Percentiles rank a stretch among this genome's conserved stretches.
Evolutionary conservation across 2,113 vertebrate genomes (phyloP).

Genomic region (Marmota monax): DNA sequence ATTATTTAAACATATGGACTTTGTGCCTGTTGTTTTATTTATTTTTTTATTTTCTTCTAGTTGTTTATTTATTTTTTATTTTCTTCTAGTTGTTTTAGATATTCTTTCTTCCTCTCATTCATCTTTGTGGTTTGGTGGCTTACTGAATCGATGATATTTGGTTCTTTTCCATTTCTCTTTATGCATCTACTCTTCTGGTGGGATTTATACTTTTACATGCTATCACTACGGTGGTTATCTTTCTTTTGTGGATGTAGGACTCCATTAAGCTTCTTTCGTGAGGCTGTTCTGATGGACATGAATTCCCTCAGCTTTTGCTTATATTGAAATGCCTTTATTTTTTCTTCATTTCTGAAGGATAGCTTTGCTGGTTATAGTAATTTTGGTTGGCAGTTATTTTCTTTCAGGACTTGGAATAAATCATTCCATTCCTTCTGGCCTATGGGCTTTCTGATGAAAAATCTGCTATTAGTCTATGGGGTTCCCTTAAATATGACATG

Average conservation of each 20-base stretch:
- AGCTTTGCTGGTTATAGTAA: neutral
- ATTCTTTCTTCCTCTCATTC: neutral
- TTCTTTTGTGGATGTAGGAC: neutral
- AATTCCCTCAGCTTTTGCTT: neutral
- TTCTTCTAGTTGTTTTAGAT: neutral
- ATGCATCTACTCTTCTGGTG: neutral
- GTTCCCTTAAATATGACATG: neutral
- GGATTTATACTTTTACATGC: neutral
- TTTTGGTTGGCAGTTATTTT: too few species aligned
- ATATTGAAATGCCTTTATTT: neutral
- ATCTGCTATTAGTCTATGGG: neutral
- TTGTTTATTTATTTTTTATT: neutral
- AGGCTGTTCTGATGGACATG: neutral
- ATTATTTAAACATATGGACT: neutral
- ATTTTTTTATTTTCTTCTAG: neutral
- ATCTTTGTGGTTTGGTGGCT: neutral
- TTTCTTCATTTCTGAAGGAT: neutral
- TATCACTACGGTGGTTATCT: neutral
- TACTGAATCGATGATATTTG: neutral
- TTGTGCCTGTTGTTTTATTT: neutral
- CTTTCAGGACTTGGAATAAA: neutral
- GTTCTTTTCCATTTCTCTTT: neutral
- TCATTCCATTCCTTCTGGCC: neutral
- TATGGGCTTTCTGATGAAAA: neutral
- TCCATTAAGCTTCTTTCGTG: too few species aligned